Evolutionary conservation across 2,888 invertebrate species (phyloP).

Genomic region (Stenodema calcarata): DNA sequence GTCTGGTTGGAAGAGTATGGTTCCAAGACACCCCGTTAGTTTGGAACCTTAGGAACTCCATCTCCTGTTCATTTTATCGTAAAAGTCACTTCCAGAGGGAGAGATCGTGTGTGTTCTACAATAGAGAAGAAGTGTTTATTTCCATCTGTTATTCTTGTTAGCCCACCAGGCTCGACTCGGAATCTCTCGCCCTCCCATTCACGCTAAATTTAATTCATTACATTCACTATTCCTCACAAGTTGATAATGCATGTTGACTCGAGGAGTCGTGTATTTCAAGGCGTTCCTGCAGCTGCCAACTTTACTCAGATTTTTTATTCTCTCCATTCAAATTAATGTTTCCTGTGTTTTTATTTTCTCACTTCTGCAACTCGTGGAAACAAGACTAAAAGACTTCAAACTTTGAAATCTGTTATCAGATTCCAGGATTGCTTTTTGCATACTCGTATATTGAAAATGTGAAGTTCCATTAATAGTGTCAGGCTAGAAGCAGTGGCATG

Average conservation of each 20-base stretch:
- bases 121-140: not conserved
- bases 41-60: too few species aligned
- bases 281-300: not conserved
- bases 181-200: not conserved
- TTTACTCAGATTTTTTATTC: not conserved
- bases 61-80: too few species aligned
- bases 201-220: conserved; percentile 1
- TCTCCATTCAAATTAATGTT: not conserved
- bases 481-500: too few species aligned
- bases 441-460: too few species aligned
- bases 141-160: not conserved
- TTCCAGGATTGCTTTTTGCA: too few species aligned
- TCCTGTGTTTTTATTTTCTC: not conserved
- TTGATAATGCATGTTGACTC: not conserved
- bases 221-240: not conserved
- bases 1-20: too few species aligned
- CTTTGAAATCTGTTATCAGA: not conserved
- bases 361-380: not conserved
- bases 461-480: too few species aligned
- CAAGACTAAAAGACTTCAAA: not conserved
- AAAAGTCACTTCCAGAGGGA: too few species aligned
- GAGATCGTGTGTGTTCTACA: not conserved
- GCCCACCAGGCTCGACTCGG: not conserved
- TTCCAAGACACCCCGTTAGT: too few species aligned
- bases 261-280: not conserved